Evolutionary conservation across 2,113 vertebrate genomes (phyloP).

Genomic region (Ciconia maguari): DNA sequence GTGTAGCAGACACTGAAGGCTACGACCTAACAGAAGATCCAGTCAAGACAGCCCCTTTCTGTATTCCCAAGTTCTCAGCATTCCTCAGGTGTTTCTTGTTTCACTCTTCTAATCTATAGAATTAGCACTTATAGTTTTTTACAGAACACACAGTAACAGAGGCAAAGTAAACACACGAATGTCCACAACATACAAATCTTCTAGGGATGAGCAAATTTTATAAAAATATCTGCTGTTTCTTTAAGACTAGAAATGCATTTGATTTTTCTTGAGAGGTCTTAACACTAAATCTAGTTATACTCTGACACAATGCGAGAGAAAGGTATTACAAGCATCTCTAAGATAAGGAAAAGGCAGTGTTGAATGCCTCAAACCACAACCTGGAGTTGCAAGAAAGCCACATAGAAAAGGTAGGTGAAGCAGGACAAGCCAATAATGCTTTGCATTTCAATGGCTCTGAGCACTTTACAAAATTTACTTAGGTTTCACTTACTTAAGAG

Average conservation of each 20-base stretch:
- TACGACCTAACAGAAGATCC: rapidly evolving
- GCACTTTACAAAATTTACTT: not conserved
- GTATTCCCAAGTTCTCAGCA: not conserved
- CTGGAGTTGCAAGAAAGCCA: not conserved
- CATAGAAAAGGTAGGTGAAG: not conserved
- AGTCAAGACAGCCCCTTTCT: not conserved
- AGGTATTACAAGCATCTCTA: not conserved
- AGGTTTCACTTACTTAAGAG: not conserved
- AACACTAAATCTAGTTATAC: not conserved
- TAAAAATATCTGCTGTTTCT: not conserved
- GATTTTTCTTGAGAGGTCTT: not conserved
- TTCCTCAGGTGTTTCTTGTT: not conserved
- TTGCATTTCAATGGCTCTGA: not conserved
- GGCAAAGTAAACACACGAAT: not conserved
- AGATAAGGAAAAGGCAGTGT: not conserved
- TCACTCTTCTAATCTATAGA: not conserved
- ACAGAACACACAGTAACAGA: not conserved
- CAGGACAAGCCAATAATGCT: not conserved
- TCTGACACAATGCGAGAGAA: not conserved
- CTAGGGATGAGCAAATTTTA: not conserved
- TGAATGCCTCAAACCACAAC: not conserved
- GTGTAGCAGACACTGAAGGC: not conserved
- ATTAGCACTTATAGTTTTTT: not conserved
- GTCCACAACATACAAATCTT: not conserved
- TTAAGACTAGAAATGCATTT: not conserved